Percentiles rank a stretch among this genome's conserved stretches.
Evolutionary conservation across 23 tunicate species (phyloP).

Genomic region (Phallusia fumigata): DNA sequence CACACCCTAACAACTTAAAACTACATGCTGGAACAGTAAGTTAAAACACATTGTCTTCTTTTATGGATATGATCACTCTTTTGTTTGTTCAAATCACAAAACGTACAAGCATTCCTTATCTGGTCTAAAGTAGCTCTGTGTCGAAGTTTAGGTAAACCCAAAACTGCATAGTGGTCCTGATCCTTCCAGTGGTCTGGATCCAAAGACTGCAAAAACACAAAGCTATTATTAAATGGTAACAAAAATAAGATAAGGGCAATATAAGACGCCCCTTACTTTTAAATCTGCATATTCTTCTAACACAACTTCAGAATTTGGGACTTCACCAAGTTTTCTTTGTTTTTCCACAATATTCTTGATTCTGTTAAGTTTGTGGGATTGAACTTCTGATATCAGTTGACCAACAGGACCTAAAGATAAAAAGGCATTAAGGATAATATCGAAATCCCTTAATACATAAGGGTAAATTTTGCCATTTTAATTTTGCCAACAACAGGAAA

Average conservation of each 20-base stretch:
- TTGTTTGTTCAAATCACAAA: background rate
- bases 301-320: slow-evolving; percentile 47
- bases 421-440: background rate
- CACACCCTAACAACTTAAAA: no score
- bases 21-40: no score
- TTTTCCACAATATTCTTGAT: slow-evolving; percentile 19
- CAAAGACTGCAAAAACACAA: slow-evolving; percentile 28
- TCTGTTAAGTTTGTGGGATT: slow-evolving; percentile 7
- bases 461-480: no score
- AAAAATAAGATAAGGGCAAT: no score
- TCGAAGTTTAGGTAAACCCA: slow-evolving; percentile 67
- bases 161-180: slow-evolving; percentile 91
- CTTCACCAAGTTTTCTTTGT: slow-evolving; percentile 36
- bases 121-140: slow-evolving; percentile 78
- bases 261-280: slow-evolving; percentile 17
- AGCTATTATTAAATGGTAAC: background rate
- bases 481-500: slow-evolving; percentile 19
- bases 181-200: slow-evolving; percentile 96
- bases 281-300: slow-evolving; percentile 53
- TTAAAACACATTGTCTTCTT: no score
- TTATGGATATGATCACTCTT: no score
- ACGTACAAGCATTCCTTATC: slow-evolving; percentile 78
- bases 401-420: slow-evolving; percentile 48
- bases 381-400: slow-evolving; percentile 19
- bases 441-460: background rate